Evolutionary conservation across 2,113 vertebrate genomes (phyloP).

Genomic region (Nothocercus julius): DNA sequence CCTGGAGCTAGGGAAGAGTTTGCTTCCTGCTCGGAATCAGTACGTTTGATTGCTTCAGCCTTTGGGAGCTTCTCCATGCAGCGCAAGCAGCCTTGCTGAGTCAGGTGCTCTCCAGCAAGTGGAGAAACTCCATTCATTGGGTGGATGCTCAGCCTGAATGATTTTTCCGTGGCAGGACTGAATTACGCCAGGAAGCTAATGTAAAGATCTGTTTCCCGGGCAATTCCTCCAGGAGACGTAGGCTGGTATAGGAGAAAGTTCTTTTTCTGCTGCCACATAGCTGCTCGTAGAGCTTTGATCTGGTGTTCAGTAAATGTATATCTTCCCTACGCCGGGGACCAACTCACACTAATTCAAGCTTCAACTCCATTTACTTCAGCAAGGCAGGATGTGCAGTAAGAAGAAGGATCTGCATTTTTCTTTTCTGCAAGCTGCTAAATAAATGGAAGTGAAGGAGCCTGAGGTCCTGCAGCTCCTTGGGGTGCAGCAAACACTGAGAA

Average conservation of each 20-base stretch:
- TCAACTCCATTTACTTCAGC: neutral
- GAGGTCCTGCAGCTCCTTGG: neutral
- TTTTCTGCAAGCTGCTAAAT: neutral
- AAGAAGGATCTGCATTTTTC: neutral
- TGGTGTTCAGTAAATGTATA: neutral
- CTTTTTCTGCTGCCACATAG: neutral
- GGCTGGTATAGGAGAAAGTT: neutral
- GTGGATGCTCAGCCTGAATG: neutral
- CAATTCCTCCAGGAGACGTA: neutral
- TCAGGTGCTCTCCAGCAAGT: fast-evolving
- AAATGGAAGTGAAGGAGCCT: neutral
- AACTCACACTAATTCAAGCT: neutral
- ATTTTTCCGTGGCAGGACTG: neutral
- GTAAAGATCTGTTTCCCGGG: neutral
- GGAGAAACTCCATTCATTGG: neutral
- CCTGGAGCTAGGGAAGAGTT: too few relatives aligned
- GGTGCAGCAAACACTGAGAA: neutral
- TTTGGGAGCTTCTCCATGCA: fast-evolving
- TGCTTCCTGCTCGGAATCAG: neutral
- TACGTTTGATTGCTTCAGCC: fast-evolving
- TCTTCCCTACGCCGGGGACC: neutral
- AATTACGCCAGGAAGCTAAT: neutral
- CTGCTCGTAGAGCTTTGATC: neutral
- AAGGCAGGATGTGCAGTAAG: neutral
- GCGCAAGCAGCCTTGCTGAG: fast-evolving